These are phyloP conservation scores for Clivina fossor DNA, from an alignment of 2,888 invertebrate species.

Conservation along the genomic window DNA sequence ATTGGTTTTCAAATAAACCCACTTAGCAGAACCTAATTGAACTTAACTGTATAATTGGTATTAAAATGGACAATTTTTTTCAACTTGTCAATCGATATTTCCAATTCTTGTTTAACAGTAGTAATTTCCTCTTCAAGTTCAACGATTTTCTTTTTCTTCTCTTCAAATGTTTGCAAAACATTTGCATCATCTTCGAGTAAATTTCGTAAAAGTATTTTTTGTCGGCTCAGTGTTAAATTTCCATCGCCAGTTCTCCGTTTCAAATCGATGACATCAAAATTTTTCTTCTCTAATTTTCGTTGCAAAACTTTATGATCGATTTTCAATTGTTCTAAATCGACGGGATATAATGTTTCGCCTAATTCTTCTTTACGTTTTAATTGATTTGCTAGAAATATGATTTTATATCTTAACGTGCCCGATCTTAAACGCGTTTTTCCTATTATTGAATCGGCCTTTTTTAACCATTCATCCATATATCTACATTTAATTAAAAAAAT, in stretches of 20 bases:
- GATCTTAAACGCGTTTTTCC: conserved; percentile 62
- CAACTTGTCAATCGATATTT: conserved; percentile 50
- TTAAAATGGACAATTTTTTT: conserved; percentile 52
- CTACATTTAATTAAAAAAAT: too few relatives aligned
- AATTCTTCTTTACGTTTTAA: conserved; percentile 60
- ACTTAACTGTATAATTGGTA: conserved; percentile 51
- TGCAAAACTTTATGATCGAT: conserved; percentile 62
- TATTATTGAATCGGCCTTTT: conserved; percentile 57
- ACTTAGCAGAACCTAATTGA: neutral
- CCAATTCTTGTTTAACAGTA: conserved; percentile 52
- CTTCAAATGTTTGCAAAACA: conserved; percentile 52
- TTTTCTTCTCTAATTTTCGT: conserved; percentile 59
- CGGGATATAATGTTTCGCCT: conserved; percentile 60
- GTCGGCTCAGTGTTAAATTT: conserved; percentile 58
- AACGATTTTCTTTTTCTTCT: conserved; percentile 52
- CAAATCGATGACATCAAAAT: conserved; percentile 56
- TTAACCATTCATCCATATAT: conserved; percentile 65
- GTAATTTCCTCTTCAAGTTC: conserved; percentile 54
- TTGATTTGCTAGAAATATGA: conserved; percentile 58
- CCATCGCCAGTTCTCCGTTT: conserved; percentile 64
- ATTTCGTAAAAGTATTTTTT: conserved; percentile 50
- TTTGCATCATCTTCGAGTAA: conserved; percentile 52
- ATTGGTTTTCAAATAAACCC: too few relatives aligned
- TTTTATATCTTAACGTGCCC: conserved; percentile 58
- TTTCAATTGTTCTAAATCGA: conserved; percentile 65